Evolutionary conservation across 2,888 invertebrate genomes (phyloP), one percentile per base, ranked within the genome.

Genomic region (Ischnus inquisitorius): DNA sequence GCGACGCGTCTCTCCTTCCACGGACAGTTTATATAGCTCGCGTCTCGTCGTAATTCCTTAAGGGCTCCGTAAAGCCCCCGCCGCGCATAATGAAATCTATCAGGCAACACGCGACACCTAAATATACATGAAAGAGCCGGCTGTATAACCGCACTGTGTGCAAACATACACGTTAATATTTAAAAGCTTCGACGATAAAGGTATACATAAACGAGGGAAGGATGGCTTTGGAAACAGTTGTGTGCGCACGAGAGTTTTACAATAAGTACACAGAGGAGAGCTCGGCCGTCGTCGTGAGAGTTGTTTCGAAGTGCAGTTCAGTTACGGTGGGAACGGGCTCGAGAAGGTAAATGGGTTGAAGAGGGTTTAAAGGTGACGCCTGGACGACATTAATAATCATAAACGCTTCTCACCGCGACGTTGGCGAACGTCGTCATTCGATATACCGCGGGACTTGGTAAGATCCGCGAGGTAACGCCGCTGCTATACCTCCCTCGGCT

Each of bases 31-130:
- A 6, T 12, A 22, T 2, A 10, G 34, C 16, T 5, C 78, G 69
- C 78, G 78, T 69, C 39, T 54, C 43, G 25, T 72, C 79, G 79
- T 79, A 72, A 79, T 65, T 65, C 65, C 65, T 79, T 65, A 65
- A 79, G 72, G 72, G 79, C 51, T 28, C 51, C 72, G 28, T 71
- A 71, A 79, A 71, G 60, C 48, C 54, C 39, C 16, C 28, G 28
- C 48, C 39, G 22, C 34, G 54, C 48, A 65, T 79, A 79, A 79
- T 79, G 79, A 72, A 79, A 79, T 79, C 79, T 79, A 79, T 71
- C 69, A 64, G 51, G 16, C 51, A 54, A 54, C 69, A 72, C 57
- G 41, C 39, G n/a, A 62, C 62, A 71, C 34, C 78, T 62, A 51
- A 69, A 71, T 69, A 71, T 69, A 25, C 69, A 64, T 51, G 41